Evolutionary conservation across 2,113 vertebrate species (phyloP), one percentile per base, ranked within the genome.

Genomic region (Rhegmatorhina hoffmannsi): DNA sequence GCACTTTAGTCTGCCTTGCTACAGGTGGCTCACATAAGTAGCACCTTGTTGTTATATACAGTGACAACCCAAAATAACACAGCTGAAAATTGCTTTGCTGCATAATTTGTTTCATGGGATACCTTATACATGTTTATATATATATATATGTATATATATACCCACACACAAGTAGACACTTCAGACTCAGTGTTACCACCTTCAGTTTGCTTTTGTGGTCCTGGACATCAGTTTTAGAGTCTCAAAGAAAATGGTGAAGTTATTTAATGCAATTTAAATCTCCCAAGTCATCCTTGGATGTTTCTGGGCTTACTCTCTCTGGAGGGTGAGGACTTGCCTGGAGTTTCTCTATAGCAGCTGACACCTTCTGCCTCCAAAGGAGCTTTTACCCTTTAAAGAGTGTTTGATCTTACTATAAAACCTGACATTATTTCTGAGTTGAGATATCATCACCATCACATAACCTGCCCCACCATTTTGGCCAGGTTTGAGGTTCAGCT

Each of bases 391-490:
- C 20, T 69, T 28, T 2, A 8, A 72, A 68, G 62, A 31, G 21
- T 12, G 10, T 13, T 64, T 25, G 44, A 68, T 33, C 23, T 68
- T 43, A 69, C 40, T 58, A 2, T 34, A 47, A 66, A 50, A 58
- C 11, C 2, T 40, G 6, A 7, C 9, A 7, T 36, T 74, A 38
- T 56, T 94, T 13, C 58, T 66, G 63, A 58, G 11, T 36, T 31
- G 24, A 13, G 9, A 19, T 53, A 55, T 34, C 29, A 36, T 58
- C 8, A 43, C 13, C 40, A 40, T 40, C 69, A 69, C 4, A 16
- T 13, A 43, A 28, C 10, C 2, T 3, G 1, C 1, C 1, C 17
- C 1, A 14, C 4, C 3, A 16, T 59, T 68, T 63, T 43, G 9
- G 44, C 24, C 44, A 73, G 10, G 6, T 84, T 28, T 60, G 66